Conservation (phyloP, 2,888 invertebrate species). For the Drosophila formosana region DNA sequence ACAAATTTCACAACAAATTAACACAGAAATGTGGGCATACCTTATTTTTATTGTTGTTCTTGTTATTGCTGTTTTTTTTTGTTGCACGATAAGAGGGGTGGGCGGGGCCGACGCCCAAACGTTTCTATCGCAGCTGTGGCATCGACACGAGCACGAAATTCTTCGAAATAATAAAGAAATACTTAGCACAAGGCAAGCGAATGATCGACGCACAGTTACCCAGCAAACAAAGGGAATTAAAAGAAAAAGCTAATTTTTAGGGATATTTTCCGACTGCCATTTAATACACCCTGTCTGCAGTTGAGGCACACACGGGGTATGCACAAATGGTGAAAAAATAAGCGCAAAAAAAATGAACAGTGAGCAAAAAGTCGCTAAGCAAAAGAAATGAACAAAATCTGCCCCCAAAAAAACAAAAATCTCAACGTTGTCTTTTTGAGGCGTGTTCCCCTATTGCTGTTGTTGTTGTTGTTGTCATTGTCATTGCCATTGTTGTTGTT, state of each 20-base stretch:
- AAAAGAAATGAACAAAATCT: slow-evolving; percentile 38
- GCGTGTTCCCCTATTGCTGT: slow-evolving; percentile 31
- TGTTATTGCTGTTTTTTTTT: slow-evolving; percentile 8
- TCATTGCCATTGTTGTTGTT: not conserved
- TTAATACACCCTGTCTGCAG: not conserved
- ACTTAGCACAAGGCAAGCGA: not conserved
- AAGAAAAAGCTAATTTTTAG: no score
- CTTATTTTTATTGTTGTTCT: not conserved
- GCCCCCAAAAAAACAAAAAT: slow-evolving; percentile 41
- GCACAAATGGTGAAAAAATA: not conserved
- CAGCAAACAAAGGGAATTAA: no score
- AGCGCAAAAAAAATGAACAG: not conserved
- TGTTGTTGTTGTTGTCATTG: slow-evolving; percentile 13
- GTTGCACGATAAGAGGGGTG: slow-evolving; percentile 18
- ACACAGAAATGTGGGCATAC: slow-evolving; percentile 47
- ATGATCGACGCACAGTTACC: no score
- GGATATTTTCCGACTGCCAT: no score
- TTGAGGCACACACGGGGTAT: slow-evolving; percentile 1
- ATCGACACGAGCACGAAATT: slow-evolving; percentile 35
- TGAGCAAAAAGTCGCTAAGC: slow-evolving; percentile 17
- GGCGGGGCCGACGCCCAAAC: slow-evolving; percentile 42
- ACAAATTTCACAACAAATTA: slow-evolving; percentile 68
- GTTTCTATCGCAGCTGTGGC: slow-evolving; percentile 49
- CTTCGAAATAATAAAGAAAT: slow-evolving; percentile 35
- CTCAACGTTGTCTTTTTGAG: slow-evolving; percentile 39